Base-by-base conservation (phyloP, 2,888 invertebrate species). In the Melanargia galathea region DNA sequence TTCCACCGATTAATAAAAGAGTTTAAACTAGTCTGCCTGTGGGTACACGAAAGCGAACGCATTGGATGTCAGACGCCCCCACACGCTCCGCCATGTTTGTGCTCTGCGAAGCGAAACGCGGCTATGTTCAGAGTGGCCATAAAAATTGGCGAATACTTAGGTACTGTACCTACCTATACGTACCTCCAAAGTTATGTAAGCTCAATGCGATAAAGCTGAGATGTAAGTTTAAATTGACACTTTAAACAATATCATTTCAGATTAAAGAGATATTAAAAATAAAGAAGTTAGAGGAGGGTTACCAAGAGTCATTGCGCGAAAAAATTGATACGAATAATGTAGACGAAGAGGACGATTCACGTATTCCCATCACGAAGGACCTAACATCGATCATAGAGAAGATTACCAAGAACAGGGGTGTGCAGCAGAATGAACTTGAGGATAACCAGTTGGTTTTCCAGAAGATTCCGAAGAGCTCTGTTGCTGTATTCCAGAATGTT, bases 401-500 rank as follows among this genome's bases (percentile, higher is more conserved):
- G 63, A 79, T 93, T 54, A 72, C 83, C 13, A 81, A 82, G 67
- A 83, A 76, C 18, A 88, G 83, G 72, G 84, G 83, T 38, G 69
- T 76, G 26, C 30, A 68, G 40, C 68, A 76, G 30, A 69, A 64
- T 38, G 72, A 69, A 16, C 26, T 61, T 68, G 79, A 82, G 20
- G 76, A 81, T 8, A 75, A 77, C 62, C 79, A 83, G 67, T 73
- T 92, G 24, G 75, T 83, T 30, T 78, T 94, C 45, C 92, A 94
- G 73, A 82, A 86, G 62, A 93, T 95, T 66, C 92, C 93, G 8
- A 92, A 92, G 40, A 93, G 92, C 71, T 83, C 90, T 51, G 91
- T 90, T 40, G 95, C 94, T 26, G 93, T 95, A 0, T 95, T 94
- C 79, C 95, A 95, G 83, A 95, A 93, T 63, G 75, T 94, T 63